phyloP scores from a whole-genome alignment of 2,888 invertebrate genomes.

The Cantharis rufa region DNA sequence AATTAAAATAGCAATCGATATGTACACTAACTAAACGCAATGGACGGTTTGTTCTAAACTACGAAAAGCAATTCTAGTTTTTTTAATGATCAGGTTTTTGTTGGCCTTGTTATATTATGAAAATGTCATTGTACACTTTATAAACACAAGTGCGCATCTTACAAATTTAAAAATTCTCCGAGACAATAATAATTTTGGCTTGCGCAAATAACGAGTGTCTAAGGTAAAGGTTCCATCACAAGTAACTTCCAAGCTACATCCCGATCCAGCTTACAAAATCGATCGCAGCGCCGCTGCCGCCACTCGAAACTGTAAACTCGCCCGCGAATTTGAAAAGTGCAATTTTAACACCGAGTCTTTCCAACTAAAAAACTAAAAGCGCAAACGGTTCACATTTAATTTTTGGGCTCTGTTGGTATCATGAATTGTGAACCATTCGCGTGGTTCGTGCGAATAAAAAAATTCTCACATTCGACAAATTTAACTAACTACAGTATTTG shows the following conservation, averaged over 20 bases:
- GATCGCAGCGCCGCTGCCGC: background rate
- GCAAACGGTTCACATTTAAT: background rate
- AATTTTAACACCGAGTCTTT: background rate
- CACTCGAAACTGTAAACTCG: background rate
- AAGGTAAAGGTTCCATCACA: background rate
- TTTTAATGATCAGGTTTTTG: slow-evolving; percentile 2
- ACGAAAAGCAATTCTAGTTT: slow-evolving; percentile 30
- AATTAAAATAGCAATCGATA: slow-evolving; percentile 32
- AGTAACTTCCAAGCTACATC: background rate
- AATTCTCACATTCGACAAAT: slow-evolving; percentile 9
- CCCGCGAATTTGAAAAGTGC: background rate
- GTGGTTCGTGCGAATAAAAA: background rate
- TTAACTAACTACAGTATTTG: slow-evolving; percentile 52
- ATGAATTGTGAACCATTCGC: background rate
- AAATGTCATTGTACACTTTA: slow-evolving; percentile 17
- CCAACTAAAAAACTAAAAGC: background rate
- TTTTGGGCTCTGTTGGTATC: background rate
- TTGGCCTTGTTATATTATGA: slow-evolving; percentile 3
- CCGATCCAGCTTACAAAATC: background rate
- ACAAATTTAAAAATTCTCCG: background rate
- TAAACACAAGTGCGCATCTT: background rate
- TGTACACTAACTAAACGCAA: slow-evolving; percentile 38
- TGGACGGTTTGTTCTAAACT: slow-evolving; percentile 50
- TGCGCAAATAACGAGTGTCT: background rate
- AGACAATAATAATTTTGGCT: background rate